phyloP scores from a whole-genome alignment of 2,113 vertebrate species.

The Nothoprocta pentlandii region DNA sequence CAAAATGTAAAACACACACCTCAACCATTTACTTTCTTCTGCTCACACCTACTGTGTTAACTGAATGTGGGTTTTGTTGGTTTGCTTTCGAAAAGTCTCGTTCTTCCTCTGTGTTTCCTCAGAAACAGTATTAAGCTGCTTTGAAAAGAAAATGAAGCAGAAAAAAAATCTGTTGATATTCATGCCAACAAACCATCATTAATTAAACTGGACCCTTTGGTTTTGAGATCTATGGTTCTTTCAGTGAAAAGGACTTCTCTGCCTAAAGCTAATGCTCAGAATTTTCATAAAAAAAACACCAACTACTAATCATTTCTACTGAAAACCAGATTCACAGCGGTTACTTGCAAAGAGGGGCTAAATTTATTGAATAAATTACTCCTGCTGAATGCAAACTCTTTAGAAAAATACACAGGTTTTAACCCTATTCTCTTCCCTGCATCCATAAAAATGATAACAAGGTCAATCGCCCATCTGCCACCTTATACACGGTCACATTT shows the following conservation, averaged over 20 bases:
- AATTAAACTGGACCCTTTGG: background rate
- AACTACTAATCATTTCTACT: background rate
- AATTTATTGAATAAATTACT: background rate
- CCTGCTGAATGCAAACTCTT: background rate
- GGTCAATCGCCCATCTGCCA: background rate
- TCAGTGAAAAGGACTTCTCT: background rate
- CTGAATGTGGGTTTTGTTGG: fast-evolving
- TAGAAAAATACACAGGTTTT: background rate
- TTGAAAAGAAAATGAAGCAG: background rate
- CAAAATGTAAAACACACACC: background rate
- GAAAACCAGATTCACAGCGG: background rate
- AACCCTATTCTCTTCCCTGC: background rate
- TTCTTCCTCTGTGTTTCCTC: background rate
- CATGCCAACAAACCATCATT: background rate
- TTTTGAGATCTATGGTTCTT: background rate
- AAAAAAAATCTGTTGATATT: background rate
- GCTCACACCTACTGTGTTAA: background rate
- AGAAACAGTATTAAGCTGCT: background rate
- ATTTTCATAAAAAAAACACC: background rate
- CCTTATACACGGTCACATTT: background rate
- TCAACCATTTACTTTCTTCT: background rate
- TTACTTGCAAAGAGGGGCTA: background rate
- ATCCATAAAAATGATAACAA: background rate
- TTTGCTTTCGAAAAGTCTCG: background rate
- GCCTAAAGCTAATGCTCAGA: background rate